These are phyloP conservation scores for Diachasma alloeum DNA, from an alignment of 1,140 invertebrate genomes.

Conservation along the genomic window DNA sequence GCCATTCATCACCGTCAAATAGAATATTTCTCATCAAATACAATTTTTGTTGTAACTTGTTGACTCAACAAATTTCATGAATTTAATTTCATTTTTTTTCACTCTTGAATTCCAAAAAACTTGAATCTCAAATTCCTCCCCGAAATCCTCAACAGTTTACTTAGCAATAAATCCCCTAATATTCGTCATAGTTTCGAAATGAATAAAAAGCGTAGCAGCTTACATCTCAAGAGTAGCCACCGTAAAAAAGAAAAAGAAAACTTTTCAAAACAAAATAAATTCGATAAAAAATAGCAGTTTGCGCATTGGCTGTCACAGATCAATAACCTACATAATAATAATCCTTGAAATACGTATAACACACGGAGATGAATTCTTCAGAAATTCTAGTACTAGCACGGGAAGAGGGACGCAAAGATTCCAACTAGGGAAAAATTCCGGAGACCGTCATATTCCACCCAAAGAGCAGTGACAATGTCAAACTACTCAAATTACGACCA, in stretches of 20 bases:
- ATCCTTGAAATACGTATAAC: constrained; percentile 18
- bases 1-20: too few relatives aligned
- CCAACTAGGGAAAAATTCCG: too few relatives aligned
- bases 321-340: constrained; percentile 37
- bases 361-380: neutral
- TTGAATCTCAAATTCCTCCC: neutral
- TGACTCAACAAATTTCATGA: too few relatives aligned
- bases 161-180: neutral
- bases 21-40: too few relatives aligned
- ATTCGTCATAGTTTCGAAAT: neutral
- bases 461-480: too few relatives aligned
- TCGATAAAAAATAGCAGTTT: neutral
- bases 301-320: neutral
- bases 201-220: neutral
- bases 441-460: too few relatives aligned
- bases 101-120: too few relatives aligned
- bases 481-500: too few relatives aligned
- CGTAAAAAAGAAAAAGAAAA: neutral
- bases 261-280: neutral
- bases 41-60: too few relatives aligned
- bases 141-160: neutral
- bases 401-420: too few relatives aligned
- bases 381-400: too few relatives aligned
- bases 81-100: too few relatives aligned
- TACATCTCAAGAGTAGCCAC: neutral